Percentiles rank a stretch among this genome's conserved stretches.
Conservation (phyloP, 2,113 vertebrate species). For the Gopherus flavomarginatus region DNA sequence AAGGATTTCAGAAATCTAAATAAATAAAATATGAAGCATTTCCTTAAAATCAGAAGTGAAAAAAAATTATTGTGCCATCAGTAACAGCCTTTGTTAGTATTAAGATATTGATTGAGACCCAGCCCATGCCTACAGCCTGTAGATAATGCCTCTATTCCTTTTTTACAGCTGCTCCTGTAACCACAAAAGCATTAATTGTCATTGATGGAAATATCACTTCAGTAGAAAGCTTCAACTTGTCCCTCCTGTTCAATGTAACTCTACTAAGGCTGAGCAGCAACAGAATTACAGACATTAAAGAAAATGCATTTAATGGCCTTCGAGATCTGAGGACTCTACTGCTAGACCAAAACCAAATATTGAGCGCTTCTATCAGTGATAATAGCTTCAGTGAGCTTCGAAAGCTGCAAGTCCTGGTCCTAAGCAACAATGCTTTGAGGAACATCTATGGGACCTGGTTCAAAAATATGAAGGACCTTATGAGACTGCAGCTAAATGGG, state of each 20-base stretch:
- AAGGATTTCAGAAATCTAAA: not conserved
- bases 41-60: not conserved
- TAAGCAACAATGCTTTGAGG: conserved; percentile 77
- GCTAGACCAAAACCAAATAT: conserved; percentile 83
- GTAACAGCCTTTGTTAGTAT: not conserved
- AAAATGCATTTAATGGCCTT: conserved; percentile 78
- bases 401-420: conserved; percentile 75
- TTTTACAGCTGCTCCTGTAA: conserved; percentile 74
- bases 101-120: not conserved
- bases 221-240: conserved; percentile 72
- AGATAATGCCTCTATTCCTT: not conserved
- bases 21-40: not conserved
- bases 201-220: conserved; percentile 79
- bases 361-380: conserved; percentile 73
- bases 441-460: conserved; percentile 77
- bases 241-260: conserved; percentile 76
- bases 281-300: conserved; percentile 69
- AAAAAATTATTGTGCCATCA: not conserved
- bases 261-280: conserved; percentile 84
- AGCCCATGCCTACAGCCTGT: not conserved
- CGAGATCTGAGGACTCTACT: conserved; percentile 72
- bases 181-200: conserved; percentile 78
- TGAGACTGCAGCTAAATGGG: conserved; percentile 80
- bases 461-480: conserved; percentile 66
- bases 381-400: conserved; percentile 76